These are phyloP conservation scores for Ceratoteleas bidentatus DNA, from an alignment of 1,140 invertebrate genomes.

Conservation along the genomic window DNA sequence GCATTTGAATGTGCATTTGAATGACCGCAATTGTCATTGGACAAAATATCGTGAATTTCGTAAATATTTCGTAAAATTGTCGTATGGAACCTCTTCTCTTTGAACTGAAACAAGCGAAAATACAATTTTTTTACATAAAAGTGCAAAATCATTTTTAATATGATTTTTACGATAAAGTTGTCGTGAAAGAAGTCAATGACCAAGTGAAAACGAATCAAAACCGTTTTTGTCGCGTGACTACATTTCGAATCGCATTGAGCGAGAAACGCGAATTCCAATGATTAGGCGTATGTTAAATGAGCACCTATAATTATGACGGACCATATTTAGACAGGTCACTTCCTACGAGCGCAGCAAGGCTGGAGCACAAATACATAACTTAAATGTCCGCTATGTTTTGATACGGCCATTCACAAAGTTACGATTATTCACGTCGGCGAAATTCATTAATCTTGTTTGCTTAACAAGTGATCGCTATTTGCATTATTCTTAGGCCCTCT, in stretches of 20 bases:
- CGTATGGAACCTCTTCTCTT: constrained; percentile 76
- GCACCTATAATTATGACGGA: constrained; percentile 51
- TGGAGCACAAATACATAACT: constrained; percentile 56
- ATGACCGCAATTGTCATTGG: constrained; percentile 73
- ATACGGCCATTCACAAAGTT: constrained; percentile 12
- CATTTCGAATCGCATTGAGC: constrained; percentile 5
- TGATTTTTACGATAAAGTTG: background rate
- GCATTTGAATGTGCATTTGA: constrained; percentile 5
- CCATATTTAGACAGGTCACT: constrained; percentile 77
- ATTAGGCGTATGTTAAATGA: constrained; percentile 57
- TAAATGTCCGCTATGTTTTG: constrained; percentile 22
- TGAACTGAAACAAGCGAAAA: constrained; percentile 71
- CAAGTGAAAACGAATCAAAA: background rate
- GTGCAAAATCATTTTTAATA: background rate
- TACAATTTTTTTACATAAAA: background rate
- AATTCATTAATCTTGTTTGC: background rate
- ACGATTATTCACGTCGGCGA: background rate
- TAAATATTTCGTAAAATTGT: too few species aligned
- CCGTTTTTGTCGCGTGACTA: background rate
- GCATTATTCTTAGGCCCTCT: too few species aligned
- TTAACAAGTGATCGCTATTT: background rate
- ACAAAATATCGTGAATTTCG: constrained; percentile 71
- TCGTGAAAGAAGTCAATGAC: constrained; percentile 3
- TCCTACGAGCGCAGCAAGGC: constrained; percentile 70
- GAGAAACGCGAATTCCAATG: constrained; percentile 19